These are phyloP conservation scores for Sigmodon hispidus DNA, from an alignment of 2,113 vertebrate species.

Conservation along the genomic window DNA sequence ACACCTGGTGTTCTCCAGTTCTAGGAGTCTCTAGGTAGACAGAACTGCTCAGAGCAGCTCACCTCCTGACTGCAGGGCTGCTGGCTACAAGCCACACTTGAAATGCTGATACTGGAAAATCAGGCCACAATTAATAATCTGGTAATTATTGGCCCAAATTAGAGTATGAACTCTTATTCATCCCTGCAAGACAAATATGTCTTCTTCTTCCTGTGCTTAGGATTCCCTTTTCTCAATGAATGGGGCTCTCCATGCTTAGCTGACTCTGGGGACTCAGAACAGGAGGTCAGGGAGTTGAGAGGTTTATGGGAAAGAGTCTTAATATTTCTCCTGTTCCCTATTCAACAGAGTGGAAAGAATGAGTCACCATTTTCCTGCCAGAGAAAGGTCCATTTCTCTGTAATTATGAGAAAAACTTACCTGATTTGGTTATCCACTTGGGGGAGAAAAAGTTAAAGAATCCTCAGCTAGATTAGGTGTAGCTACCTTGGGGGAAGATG, in stretches of 20 bases:
- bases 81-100: not conserved
- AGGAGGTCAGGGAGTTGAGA: not conserved
- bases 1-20: not conserved
- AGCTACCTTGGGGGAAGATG: not conserved
- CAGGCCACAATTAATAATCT: not conserved
- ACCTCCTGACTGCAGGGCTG: not conserved
- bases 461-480: not conserved
- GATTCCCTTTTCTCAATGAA: not conserved
- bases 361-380: not conserved
- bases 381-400: slow-evolving; percentile 31
- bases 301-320: not conserved
- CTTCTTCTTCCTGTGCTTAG: not conserved
- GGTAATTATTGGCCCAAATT: not conserved
- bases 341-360: not conserved
- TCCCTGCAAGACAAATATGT: not conserved
- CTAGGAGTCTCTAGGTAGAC: not conserved
- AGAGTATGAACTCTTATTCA: not conserved
- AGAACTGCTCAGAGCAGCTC: not conserved
- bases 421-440: not conserved
- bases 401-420: not conserved
- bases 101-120: not conserved
- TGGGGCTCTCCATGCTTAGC: not conserved
- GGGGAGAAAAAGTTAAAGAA: not conserved
- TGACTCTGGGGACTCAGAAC: not conserved
- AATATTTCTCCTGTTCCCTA: not conserved